Evolutionary conservation across 1,140 invertebrate genomes (phyloP), one percentile per base, ranked within the genome.

Genomic region (Formica exsecta): DNA sequence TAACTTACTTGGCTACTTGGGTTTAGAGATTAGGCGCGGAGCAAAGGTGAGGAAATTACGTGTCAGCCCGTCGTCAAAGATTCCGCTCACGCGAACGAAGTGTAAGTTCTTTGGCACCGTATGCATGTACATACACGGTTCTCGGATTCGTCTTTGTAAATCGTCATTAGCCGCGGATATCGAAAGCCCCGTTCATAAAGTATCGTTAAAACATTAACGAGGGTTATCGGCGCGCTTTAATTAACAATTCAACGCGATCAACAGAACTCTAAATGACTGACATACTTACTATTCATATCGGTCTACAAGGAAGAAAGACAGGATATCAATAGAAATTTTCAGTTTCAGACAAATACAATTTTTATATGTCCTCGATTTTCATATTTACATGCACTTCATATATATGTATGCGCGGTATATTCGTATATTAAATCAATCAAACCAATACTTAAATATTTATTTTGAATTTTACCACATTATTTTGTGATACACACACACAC

Each of bases 31-130:
- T n/a, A 22, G 29, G 19, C 54, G 36, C 66, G 61, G 29, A 51
- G 25, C 36, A 44, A 68, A 68, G 44, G 76, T 79, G 76, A 79
- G 76, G 76, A 79, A 79, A 79, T 79, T 79, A 79, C 76, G n/a
- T 79, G 76, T 79, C 76, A 79, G 76, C 64, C 36, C 32, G 41
- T 32, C 48, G 44, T 68, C 76, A 79, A 79, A 68, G 41, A 79
- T 79, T 54, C 38, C 19, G 76, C 64, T 54, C 76, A 54, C 62
- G 29, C 75, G 19, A 79, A 51, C 62, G 7, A 51, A 79, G 32
- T 25, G 32, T 38, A 54, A 66, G 75, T 66, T 66, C 29, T 41
- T 79, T 7, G 29, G 41, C n/a, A 66, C 19, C 61, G 16, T 16
- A 32, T 79, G 61, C 62, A 32, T 48, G 41, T 41, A 41, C 1